A percentile compares a stretch with the other conserved stretches of the same genome.
Conservation (phyloP, 2,797 vertebrate genomes). For the Squalus acanthias region DNA sequence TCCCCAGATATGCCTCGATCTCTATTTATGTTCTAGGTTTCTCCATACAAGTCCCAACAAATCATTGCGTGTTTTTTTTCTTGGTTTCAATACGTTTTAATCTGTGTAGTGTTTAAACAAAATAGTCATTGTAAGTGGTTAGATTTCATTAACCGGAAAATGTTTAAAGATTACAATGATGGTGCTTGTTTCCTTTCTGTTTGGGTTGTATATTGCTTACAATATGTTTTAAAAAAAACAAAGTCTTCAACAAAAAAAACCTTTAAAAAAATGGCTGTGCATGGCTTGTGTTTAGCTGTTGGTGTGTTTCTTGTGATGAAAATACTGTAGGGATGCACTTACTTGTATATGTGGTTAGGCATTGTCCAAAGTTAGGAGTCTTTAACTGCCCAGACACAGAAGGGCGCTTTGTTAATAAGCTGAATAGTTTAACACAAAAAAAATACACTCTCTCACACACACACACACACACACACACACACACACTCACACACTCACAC, state of each 20-base stretch:
- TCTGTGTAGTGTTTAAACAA: slow-evolving; percentile 27
- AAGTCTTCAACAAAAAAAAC: neutral
- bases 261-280: slow-evolving; percentile 70
- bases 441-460: neutral
- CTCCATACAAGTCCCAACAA: neutral
- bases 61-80: slow-evolving; percentile 14
- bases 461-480: neutral
- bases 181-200: slow-evolving; percentile 82
- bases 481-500: neutral
- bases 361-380: slow-evolving; percentile 75
- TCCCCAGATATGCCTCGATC: neutral
- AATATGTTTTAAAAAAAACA: slow-evolving; percentile 83
- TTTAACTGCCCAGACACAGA: slow-evolving; percentile 64
- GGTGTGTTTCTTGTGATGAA: slow-evolving; percentile 83
- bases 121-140: slow-evolving; percentile 29
- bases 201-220: slow-evolving; percentile 91
- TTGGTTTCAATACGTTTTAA: slow-evolving; percentile 22
- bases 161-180: slow-evolving; percentile 49
- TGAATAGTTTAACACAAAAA: slow-evolving; percentile 30
- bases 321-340: slow-evolving; percentile 88
- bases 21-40: slow-evolving; percentile 18
- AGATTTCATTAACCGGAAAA: slow-evolving; percentile 28
- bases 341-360: slow-evolving; percentile 83
- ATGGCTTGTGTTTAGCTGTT: slow-evolving; percentile 92
- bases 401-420: slow-evolving; percentile 57